Percentiles rank a stretch among this genome's conserved stretches.
These are phyloP conservation scores for Danio choprae DNA, from an alignment of 2,797 vertebrate genomes.

Conservation along the genomic window DNA sequence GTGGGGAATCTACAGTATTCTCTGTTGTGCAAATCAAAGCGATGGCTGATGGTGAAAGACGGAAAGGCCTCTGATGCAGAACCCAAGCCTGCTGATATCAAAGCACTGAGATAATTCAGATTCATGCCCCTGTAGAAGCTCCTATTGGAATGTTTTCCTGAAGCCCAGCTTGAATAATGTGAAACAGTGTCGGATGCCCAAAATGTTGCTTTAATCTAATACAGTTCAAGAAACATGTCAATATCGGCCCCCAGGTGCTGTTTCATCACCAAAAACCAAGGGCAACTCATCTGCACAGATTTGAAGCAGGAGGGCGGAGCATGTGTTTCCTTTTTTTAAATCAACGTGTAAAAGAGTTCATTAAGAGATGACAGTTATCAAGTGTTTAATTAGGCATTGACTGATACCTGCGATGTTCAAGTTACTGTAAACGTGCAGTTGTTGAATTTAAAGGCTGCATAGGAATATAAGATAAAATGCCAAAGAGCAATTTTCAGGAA, in stretches of 20 bases:
- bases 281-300: neutral
- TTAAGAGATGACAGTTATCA: neutral
- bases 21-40: conserved; percentile 46
- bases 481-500: neutral
- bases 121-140: conserved; percentile 31
- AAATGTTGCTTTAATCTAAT: conserved; percentile 45
- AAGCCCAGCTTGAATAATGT: conserved; percentile 9
- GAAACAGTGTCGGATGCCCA: conserved; percentile 28
- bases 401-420: neutral
- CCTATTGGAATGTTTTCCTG: conserved; percentile 29
- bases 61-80: conserved; percentile 37
- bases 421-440: neutral
- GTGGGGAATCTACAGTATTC: conserved; percentile 8
- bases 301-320: neutral
- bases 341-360: neutral
- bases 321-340: neutral
- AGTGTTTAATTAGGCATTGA: neutral
- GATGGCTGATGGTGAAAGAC: conserved; percentile 36
- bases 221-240: conserved; percentile 36
- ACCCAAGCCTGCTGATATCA: conserved; percentile 39
- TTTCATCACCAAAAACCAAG: conserved; percentile 33
- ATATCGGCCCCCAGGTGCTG: conserved; percentile 19
- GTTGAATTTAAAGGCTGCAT: neutral
- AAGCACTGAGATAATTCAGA: conserved; percentile 13
- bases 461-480: neutral